Evolutionary conservation across 2,888 invertebrate genomes (phyloP), one percentile per base, ranked within the genome.

Genomic region (Cecidostiba fungosa): DNA sequence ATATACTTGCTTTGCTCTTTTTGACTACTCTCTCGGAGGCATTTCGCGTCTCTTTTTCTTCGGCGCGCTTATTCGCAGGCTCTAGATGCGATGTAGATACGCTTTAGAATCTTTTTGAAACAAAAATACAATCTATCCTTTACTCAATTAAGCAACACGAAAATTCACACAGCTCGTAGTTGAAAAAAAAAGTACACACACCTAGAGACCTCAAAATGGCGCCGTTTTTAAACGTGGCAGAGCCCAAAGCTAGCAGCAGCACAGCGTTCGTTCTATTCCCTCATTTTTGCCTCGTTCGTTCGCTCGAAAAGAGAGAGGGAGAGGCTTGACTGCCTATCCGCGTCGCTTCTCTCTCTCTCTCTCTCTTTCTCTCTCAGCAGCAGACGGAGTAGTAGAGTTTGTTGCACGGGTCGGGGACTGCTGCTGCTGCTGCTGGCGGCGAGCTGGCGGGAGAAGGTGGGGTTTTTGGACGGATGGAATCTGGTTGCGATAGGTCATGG

Each of bases 401-500:
- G 79, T 80, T 80, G 77, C 47, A 78, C 84, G 79, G 86, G 79
- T 86, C 82, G 85, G 79, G 82, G 76, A 79, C 82, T 72, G 62
- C 54, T 62, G 69, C 69, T n/a, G 23, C 50, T 43, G 66, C 69
- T 54, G 43, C 59, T 66, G 78, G 76, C 26, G 62, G 84, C 2
- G 72, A 26, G 43, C 43, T 62, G 32, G 83, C 54, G 83, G 14
- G 73, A 62, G 82, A 78, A 83, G 84, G 87, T 85, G 87, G 87
- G 87, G 85, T 85, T 87, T 86, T 87, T 85, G 87, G 87, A 87
- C 83, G 83, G 87, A 85, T 87, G 85, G 87, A 87, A 87, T 87
- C 87, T 87, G 87, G 83, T 87, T 87, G 85, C 82, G 87, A 87
- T 85, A 85, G 87, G 87, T 87, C 87, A 87, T 84, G 87, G 87